These are phyloP conservation scores for Alauda arvensis DNA, from an alignment of 2,797 vertebrate genomes.

Conservation along the genomic window DNA sequence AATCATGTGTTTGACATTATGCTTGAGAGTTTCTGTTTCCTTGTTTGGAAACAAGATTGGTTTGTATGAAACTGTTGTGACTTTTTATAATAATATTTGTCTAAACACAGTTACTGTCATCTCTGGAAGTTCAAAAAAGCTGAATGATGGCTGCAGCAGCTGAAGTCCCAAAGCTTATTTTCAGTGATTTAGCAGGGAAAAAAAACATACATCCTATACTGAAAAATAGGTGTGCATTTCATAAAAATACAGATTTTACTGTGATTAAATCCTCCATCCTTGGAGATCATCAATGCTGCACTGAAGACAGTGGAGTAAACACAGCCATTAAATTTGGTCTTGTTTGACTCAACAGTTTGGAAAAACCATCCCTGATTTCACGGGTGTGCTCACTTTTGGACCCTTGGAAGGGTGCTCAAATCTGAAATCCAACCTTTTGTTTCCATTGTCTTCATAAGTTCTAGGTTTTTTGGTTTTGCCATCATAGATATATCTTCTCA, in stretches of 20 bases:
- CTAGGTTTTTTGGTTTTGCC: neutral
- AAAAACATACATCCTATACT: neutral
- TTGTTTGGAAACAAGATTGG: neutral
- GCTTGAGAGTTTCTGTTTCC: neutral
- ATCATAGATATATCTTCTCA: accelerated
- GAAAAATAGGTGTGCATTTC: neutral
- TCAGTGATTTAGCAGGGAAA: neutral
- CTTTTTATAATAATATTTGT: neutral
- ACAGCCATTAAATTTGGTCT: neutral
- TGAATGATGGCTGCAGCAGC: neutral
- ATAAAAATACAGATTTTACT: neutral
- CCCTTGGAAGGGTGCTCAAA: neutral
- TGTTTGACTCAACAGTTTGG: neutral
- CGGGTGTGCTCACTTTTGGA: neutral
- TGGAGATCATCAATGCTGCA: neutral
- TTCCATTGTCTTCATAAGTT: neutral
- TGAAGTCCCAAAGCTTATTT: neutral
- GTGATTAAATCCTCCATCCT: neutral
- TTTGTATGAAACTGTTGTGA: neutral
- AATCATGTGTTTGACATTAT: neutral
- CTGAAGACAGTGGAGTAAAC: neutral
- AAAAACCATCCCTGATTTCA: neutral
- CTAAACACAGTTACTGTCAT: neutral
- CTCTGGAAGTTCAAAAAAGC: neutral
- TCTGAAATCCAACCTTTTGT: neutral